Evolutionary conservation across 2,888 invertebrate genomes (phyloP).

Genomic region (Spilarctia lutea): DNA sequence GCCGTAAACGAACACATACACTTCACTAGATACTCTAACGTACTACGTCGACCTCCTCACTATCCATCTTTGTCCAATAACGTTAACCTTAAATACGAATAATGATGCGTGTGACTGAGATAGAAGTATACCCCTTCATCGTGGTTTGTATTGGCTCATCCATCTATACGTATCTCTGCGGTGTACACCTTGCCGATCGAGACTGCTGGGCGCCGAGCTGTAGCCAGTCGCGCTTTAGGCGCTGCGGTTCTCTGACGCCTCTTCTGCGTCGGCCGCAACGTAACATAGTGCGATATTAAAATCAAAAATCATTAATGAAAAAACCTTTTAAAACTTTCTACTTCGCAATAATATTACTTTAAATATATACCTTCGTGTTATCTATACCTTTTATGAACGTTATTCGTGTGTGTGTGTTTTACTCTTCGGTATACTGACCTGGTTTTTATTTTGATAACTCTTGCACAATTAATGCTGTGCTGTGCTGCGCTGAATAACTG

Average conservation of each 20-base stretch:
- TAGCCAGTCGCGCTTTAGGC: constrained; percentile 73
- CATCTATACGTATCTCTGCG: constrained; percentile 50
- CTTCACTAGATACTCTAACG: constrained; percentile 41
- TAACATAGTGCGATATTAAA: constrained; percentile 58
- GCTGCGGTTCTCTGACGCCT: constrained; percentile 58
- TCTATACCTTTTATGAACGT: constrained; percentile 42
- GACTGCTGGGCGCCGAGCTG: constrained; percentile 75
- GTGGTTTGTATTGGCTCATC: constrained; percentile 49
- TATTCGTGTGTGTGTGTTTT: constrained; percentile 51
- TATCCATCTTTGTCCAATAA: constrained; percentile 27
- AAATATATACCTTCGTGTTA: constrained; percentile 50
- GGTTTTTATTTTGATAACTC: constrained; percentile 75
- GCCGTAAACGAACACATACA: constrained; percentile 28
- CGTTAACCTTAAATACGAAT: neutral
- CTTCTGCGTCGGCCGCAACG: constrained; percentile 43
- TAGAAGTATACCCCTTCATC: constrained; percentile 40
- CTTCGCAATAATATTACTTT: constrained; percentile 61
- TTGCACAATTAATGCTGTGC: constrained; percentile 70
- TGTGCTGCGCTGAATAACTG: constrained; percentile 48
- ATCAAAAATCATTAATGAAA: constrained; percentile 74
- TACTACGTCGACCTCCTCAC: constrained; percentile 21
- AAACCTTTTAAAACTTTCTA: constrained; percentile 47
- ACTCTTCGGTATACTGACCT: constrained; percentile 65
- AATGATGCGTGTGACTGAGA: constrained; percentile 44
- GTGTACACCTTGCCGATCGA: constrained; percentile 65